Percentiles rank a stretch among this genome's conserved stretches.
Conservation (phyloP, 2,888 invertebrate species). For the Zootermopsis nevadensis region DNA sequence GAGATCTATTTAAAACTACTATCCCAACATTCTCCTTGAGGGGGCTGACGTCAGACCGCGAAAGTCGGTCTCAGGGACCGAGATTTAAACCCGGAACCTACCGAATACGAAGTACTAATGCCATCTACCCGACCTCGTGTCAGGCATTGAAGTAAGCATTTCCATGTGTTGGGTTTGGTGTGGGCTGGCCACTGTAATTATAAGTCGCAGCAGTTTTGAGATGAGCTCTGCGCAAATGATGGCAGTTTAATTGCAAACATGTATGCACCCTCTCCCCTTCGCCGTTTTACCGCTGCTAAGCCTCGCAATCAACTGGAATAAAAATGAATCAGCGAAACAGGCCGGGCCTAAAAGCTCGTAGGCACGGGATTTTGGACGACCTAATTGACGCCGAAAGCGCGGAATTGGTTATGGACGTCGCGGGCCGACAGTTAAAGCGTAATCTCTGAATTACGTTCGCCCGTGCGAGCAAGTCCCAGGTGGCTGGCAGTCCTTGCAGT, state of each 20-base stretch:
- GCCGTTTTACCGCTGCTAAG: neutral
- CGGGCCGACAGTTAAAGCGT: conserved; percentile 24
- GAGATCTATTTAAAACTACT: no score
- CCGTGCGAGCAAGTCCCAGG: neutral
- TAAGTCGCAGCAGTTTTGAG: neutral
- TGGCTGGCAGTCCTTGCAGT: neutral
- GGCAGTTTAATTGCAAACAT: conserved; percentile 35
- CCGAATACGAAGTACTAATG: no score
- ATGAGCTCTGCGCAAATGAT: conserved; percentile 18
- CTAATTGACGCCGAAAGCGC: conserved; percentile 34
- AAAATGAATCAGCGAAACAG: conserved; percentile 45
- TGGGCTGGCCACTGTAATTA: neutral
- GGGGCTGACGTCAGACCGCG: no score
- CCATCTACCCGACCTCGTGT: no score
- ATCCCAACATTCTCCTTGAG: no score
- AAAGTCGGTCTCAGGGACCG: no score
- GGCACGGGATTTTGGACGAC: conserved; percentile 37
- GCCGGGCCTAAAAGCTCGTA: conserved; percentile 15
- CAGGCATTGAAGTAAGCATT: no score
- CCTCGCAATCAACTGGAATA: conserved; percentile 40
- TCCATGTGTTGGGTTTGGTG: neutral
- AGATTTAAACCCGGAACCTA: no score
- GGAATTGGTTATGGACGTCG: conserved; percentile 40
- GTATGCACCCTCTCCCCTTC: neutral
- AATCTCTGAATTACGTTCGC: neutral